A percentile compares a stretch with the other conserved stretches of the same genome.
phyloP scores from a whole-genome alignment of 2,888 invertebrate genomes.

The Drosophila emarginata region DNA sequence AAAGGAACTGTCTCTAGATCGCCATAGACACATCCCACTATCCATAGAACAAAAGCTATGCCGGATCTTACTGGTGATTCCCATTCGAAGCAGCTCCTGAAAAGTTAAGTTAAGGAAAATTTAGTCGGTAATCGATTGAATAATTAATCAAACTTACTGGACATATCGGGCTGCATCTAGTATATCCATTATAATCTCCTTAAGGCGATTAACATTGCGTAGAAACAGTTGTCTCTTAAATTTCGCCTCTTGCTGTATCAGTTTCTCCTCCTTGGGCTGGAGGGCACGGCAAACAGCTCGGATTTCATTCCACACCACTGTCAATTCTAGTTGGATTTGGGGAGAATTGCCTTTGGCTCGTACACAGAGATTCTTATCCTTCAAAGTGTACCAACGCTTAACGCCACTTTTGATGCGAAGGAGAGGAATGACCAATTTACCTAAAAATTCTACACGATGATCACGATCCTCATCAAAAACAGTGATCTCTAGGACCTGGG shows the following conservation, averaged over 20 bases:
- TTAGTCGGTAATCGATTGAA: neutral
- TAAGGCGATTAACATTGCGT: conserved; percentile 95
- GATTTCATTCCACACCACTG: conserved; percentile 95
- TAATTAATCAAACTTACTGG: conserved; percentile 86
- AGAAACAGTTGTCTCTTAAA: conserved; percentile 98
- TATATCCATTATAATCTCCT: conserved; percentile 93
- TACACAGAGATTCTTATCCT: conserved; percentile 95
- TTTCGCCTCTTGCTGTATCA: conserved; percentile 96
- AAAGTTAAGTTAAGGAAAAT: conserved; percentile 55
- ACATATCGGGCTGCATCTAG: conserved; percentile 95
- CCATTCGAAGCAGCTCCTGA: conserved; percentile 98
- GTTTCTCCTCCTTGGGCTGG: conserved; percentile 97
- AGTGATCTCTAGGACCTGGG: conserved; percentile 95
- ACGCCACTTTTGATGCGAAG: conserved; percentile 93
- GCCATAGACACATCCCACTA: conserved; percentile 95
- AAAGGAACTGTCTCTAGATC: conserved; percentile 97
- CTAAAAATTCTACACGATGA: conserved; percentile 98
- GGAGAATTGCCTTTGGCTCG: conserved; percentile 96
- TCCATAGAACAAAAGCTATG: conserved; percentile 91
- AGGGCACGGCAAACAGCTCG: conserved; percentile 95
- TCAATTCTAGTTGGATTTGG: conserved; percentile 91
- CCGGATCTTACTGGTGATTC: conserved; percentile 94
- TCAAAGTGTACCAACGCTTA: conserved; percentile 97
- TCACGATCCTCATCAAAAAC: conserved; percentile 99
- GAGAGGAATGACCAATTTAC: conserved; percentile 94